Percentiles rank a stretch among this genome's conserved stretches.
Evolutionary conservation across 1,140 invertebrate genomes (phyloP).

Genomic region (Bombus breviceps): DNA sequence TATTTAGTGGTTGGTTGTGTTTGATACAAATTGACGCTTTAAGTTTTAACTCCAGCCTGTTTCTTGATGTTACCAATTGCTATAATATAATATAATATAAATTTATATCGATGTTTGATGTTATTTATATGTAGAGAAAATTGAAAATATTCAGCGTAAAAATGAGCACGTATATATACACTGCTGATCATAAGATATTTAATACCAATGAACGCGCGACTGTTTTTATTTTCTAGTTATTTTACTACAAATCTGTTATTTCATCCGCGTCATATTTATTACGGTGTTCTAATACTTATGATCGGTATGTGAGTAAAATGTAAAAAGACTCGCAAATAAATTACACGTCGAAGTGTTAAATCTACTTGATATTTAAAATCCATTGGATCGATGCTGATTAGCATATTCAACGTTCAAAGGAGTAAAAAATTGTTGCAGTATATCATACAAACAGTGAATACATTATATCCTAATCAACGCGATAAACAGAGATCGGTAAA

Average conservation of each 20-base stretch:
- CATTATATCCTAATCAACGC: background rate
- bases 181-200: too few relatives aligned
- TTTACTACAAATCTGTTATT: too few relatives aligned
- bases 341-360: background rate
- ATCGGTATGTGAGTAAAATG: too few relatives aligned
- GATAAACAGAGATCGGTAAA: background rate
- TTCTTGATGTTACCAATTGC: background rate
- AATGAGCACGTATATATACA: background rate
- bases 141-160: background rate
- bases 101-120: background rate
- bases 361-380: background rate
- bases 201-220: too few relatives aligned
- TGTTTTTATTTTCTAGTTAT: too few relatives aligned
- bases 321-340: too few relatives aligned
- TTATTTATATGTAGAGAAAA: background rate
- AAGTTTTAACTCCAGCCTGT: background rate
- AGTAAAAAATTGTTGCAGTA: background rate
- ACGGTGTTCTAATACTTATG: too few relatives aligned
- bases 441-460: background rate
- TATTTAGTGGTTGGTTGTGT: background rate
- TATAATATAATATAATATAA: too few relatives aligned
- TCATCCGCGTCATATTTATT: too few relatives aligned
- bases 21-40: background rate
- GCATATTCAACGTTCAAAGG: too few relatives aligned
- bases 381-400: background rate